phyloP scores from a whole-genome alignment of 2,888 invertebrate species.

The Coronaproctus castanopsis region DNA sequence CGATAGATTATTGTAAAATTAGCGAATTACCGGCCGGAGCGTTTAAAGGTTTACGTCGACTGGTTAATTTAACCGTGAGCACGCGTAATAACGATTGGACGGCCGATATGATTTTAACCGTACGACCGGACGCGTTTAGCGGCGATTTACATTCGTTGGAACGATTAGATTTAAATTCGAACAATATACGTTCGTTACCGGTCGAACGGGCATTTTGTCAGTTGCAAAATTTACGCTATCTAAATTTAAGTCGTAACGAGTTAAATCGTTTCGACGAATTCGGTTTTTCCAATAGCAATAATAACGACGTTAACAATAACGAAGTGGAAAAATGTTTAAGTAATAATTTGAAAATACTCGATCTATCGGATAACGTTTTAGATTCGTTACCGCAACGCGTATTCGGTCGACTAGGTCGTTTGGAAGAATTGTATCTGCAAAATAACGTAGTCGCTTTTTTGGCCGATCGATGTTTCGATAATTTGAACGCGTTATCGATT shows the following conservation, averaged over 20 bases:
- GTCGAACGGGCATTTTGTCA: conserved; percentile 57
- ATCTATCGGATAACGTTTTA: conserved; percentile 57
- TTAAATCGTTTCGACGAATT: conserved; percentile 53
- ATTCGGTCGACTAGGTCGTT: conserved; percentile 44
- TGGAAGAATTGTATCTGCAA: conserved; percentile 53
- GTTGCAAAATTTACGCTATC: conserved; percentile 46
- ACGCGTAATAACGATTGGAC: conserved; percentile 72
- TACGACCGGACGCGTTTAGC: conserved; percentile 50
- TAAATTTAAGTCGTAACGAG: conserved; percentile 60
- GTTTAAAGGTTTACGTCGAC: conserved; percentile 55
- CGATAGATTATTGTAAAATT: conserved; percentile 64
- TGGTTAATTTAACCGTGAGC: conserved; percentile 56
- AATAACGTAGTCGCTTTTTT: conserved; percentile 54
- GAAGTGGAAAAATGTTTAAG: conserved; percentile 38
- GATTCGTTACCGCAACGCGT: conserved; percentile 50
- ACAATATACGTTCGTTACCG: conserved; percentile 59
- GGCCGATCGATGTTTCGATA: conserved; percentile 57
- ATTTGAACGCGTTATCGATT: conserved; percentile 46
- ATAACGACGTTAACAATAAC: too few relatives aligned
- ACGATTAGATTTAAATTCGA: conserved; percentile 52
- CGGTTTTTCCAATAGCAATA: conserved; percentile 36
- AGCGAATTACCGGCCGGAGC: conserved; percentile 60
- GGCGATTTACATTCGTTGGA: conserved; percentile 51
- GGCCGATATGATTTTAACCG: conserved; percentile 54
- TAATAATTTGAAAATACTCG: conserved; percentile 44